A percentile compares a stretch with the other conserved stretches of the same genome.
phyloP scores from a whole-genome alignment of 2,113 vertebrate genomes.

The Varanus komodoensis region DNA sequence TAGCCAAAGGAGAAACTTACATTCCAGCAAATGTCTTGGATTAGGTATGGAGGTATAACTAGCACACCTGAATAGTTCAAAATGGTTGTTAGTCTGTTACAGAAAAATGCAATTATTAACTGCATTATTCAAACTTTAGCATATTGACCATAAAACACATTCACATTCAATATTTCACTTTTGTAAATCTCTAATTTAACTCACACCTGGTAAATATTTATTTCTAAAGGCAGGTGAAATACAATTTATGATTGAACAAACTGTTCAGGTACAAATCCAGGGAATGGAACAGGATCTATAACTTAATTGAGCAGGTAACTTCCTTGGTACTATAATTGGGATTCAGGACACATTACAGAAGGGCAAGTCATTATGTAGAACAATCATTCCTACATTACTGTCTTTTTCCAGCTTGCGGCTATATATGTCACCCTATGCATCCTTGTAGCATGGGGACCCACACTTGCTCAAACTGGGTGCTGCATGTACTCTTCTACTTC shows the following conservation, averaged over 20 bases:
- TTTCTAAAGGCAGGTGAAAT: not conserved
- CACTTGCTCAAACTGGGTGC: not conserved
- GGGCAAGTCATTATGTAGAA: not conserved
- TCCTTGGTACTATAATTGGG: not conserved
- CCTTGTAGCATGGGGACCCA: not conserved
- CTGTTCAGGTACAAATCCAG: not conserved
- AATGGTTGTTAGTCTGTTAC: not conserved
- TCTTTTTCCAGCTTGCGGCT: not conserved
- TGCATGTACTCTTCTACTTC: not conserved
- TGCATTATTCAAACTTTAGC: not conserved
- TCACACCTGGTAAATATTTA: not conserved
- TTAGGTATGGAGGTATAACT: not conserved
- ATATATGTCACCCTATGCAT: not conserved
- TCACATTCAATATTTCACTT: not conserved
- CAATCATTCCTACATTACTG: not conserved
- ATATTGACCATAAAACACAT: not conserved
- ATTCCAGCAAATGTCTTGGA: not conserved
- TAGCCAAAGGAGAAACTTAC: slow-evolving; percentile 26
- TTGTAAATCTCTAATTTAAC: not conserved
- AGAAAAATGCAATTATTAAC: slow-evolving; percentile 29
- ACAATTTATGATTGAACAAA: not conserved
- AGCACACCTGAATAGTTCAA: not conserved
- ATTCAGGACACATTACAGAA: not conserved
- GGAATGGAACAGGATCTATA: not conserved
- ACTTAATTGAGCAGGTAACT: not conserved